Evolutionary conservation across 1,140 invertebrate species (phyloP).

Genomic region (Nylanderia fulva): DNA sequence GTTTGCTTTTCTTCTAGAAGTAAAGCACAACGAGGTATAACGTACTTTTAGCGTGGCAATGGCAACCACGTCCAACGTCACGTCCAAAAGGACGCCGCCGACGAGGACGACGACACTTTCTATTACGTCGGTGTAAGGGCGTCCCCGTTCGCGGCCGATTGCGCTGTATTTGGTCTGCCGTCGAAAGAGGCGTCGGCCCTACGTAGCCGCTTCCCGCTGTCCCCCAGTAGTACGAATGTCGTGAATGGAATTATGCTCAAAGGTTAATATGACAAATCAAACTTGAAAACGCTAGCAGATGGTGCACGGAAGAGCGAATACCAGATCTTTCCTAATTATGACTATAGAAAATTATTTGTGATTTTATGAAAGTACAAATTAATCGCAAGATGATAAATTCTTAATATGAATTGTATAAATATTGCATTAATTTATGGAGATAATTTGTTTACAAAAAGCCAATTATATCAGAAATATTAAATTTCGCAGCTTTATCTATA

Average conservation of each 20-base stretch:
- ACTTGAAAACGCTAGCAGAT: neutral
- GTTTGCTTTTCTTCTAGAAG: conserved; percentile 80
- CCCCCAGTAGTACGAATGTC: conserved; percentile 85
- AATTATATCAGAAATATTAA: neutral
- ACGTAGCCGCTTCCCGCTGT: conserved; percentile 89
- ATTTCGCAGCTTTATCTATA: neutral
- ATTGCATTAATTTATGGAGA: neutral
- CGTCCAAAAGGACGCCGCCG: conserved; percentile 76
- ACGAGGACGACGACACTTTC: conserved; percentile 80
- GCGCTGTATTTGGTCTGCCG: conserved; percentile 91
- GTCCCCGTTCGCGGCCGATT: conserved; percentile 90
- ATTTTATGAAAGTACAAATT: too few relatives aligned
- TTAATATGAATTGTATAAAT: conserved; percentile 9
- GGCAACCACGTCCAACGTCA: conserved; percentile 60
- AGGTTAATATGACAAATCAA: conserved; percentile 79
- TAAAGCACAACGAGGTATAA: conserved; percentile 81
- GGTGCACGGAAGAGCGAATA: neutral
- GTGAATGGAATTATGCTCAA: conserved; percentile 91
- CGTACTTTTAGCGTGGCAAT: conserved; percentile 63
- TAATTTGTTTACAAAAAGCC: neutral
- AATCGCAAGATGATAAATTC: too few relatives aligned
- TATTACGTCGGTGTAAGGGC: conserved; percentile 92
- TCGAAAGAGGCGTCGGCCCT: conserved; percentile 89
- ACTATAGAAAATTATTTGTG: too few relatives aligned
- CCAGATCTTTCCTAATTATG: neutral